These are phyloP conservation scores for Chamaetylas fuelleborni DNA, from an alignment of 2,113 vertebrate genomes.

Conservation along the genomic window DNA sequence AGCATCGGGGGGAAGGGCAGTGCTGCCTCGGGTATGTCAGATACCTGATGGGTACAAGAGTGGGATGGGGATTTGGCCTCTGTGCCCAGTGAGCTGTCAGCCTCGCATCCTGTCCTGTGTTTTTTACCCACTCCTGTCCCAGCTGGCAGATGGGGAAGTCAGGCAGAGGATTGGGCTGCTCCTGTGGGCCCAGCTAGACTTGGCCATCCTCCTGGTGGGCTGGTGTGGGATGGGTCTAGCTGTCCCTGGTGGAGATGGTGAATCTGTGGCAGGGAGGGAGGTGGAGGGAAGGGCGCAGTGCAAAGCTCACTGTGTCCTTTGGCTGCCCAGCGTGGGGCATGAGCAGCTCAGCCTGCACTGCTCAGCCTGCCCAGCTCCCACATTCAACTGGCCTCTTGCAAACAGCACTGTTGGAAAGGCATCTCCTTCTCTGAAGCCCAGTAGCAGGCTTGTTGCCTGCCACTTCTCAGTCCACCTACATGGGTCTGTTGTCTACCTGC, in stretches of 20 bases:
- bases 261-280: background rate
- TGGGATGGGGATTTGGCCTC: background rate
- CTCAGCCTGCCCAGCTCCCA: background rate
- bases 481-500: background rate
- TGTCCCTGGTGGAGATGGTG: accelerated
- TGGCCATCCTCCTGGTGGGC: accelerated
- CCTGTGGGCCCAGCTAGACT: accelerated
- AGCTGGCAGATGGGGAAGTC: background rate
- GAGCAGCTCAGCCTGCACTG: background rate
- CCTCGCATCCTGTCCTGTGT: background rate
- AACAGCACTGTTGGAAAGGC: background rate
- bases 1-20: accelerated
- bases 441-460: background rate
- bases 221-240: background rate
- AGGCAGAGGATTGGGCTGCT: background rate
- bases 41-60: accelerated
- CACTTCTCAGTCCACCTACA: accelerated
- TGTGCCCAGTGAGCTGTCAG: background rate
- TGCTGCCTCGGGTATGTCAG: accelerated
- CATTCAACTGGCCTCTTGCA: background rate
- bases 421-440: background rate
- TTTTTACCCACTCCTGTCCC: background rate
- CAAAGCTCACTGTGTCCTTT: background rate
- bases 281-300: background rate
- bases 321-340: background rate